Conservation (phyloP, 2,888 invertebrate genomes). For the Hypomecis atomaria region DNA sequence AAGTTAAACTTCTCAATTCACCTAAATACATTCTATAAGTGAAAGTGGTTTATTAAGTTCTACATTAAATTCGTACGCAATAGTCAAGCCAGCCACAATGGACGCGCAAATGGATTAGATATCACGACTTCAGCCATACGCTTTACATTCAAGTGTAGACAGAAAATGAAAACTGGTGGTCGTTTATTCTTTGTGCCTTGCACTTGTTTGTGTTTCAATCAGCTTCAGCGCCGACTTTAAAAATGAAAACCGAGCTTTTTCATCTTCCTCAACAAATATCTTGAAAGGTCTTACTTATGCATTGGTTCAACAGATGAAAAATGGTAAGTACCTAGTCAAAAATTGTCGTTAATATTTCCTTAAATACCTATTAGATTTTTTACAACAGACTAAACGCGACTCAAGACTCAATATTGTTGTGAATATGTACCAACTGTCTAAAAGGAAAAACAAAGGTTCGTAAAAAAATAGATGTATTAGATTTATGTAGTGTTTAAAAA, state of each 20-base stretch:
- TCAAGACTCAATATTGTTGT: too few relatives aligned
- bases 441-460: too few relatives aligned
- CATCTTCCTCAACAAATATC: not conserved
- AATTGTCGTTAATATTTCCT: too few relatives aligned
- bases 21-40: not conserved
- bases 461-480: too few relatives aligned
- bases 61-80: conserved; percentile 15
- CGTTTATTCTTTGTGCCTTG: conserved; percentile 32
- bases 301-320: not conserved
- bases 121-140: conserved; percentile 46
- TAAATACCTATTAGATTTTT: too few relatives aligned
- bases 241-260: conserved; percentile 11
- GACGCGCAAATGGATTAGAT: conserved; percentile 54
- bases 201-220: conserved; percentile 24
- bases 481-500: too few relatives aligned
- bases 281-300: not conserved
- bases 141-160: conserved; percentile 41
- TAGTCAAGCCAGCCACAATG: conserved; percentile 3
- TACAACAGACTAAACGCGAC: too few relatives aligned
- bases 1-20: too few relatives aligned
- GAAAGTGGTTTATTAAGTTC: not conserved
- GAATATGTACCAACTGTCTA: too few relatives aligned
- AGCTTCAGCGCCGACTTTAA: conserved; percentile 7
- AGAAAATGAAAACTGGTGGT: conserved; percentile 39
- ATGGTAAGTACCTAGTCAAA: not conserved